Evolutionary conservation across 2,113 vertebrate genomes (phyloP).

Genomic region (Etheostoma spectabile): DNA sequence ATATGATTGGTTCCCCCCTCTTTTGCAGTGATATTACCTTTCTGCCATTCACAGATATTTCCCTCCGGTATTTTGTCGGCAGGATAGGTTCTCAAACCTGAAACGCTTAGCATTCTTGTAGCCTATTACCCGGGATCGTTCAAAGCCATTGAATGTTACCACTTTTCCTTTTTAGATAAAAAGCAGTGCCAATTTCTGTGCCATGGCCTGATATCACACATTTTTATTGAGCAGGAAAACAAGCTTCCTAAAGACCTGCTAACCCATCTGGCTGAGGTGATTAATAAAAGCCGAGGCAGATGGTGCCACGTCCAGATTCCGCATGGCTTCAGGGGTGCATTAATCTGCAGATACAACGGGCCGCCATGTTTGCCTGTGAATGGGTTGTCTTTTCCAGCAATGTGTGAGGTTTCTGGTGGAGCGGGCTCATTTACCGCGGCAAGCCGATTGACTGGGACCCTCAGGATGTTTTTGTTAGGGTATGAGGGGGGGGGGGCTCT

Average conservation of each 20-base stretch:
- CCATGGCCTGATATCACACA: slow-evolving; percentile 12
- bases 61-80: slow-evolving; percentile 25
- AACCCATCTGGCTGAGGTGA: slow-evolving; percentile 79
- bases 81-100: slow-evolving; percentile 7
- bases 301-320: slow-evolving; percentile 66
- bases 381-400: slow-evolving; percentile 42
- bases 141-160: slow-evolving; percentile 1
- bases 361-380: slow-evolving; percentile 53
- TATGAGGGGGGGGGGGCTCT: not conserved
- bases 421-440: slow-evolving; percentile 49
- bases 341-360: slow-evolving; percentile 64
- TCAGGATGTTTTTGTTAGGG: slow-evolving; percentile 80
- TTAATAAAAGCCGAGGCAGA: slow-evolving; percentile 79
- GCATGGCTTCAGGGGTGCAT: slow-evolving; percentile 66
- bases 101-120: slow-evolving; percentile 34
- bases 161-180: slow-evolving; percentile 9
- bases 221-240: slow-evolving; percentile 64
- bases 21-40: slow-evolving; percentile 15
- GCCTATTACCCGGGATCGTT: slow-evolving; percentile 6
- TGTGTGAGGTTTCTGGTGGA: slow-evolving; percentile 42
- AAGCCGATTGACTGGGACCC: slow-evolving; percentile 50
- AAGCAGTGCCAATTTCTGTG: slow-evolving; percentile 1
- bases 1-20: slow-evolving; percentile 1
- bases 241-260: slow-evolving; percentile 67
- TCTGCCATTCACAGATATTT: slow-evolving; percentile 34